Evolutionary conservation across 2,113 vertebrate genomes (phyloP).

Genomic region (Nerophis lumbriciformis): DNA sequence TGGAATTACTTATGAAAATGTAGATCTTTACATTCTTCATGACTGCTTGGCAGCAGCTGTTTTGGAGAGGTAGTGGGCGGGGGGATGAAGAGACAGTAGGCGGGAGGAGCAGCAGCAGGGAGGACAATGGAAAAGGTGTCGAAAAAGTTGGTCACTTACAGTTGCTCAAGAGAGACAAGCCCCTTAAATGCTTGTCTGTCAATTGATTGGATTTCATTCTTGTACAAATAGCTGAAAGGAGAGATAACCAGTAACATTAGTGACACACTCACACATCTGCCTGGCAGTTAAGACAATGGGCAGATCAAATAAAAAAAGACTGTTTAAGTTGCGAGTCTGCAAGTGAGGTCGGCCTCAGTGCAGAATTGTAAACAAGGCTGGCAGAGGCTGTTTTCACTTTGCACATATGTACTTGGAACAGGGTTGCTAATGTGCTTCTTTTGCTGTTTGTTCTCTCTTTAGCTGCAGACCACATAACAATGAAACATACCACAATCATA

Average conservation of each 20-base stretch:
- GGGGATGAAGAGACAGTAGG: slow-evolving; percentile 18
- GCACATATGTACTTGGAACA: background rate
- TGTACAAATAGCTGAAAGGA: slow-evolving; percentile 99
- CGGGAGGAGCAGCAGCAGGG: slow-evolving; percentile 50
- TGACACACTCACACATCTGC: slow-evolving; percentile 65
- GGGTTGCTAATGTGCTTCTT: background rate
- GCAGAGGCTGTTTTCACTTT: background rate
- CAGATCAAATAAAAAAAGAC: background rate
- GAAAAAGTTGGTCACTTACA: slow-evolving; percentile 87
- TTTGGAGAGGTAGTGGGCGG: background rate
- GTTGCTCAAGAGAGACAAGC: slow-evolving; percentile 99
- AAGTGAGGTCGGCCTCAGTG: background rate
- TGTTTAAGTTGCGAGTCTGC: background rate
- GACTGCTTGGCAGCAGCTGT: background rate
- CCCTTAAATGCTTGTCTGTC: slow-evolving; percentile 99
- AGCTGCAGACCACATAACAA: background rate
- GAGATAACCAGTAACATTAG: slow-evolving; percentile 89
- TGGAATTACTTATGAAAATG: slow-evolving; percentile 12
- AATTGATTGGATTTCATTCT: slow-evolving; percentile 99
- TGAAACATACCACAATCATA: background rate
- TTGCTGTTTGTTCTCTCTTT: background rate
- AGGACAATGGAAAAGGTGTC: slow-evolving; percentile 42
- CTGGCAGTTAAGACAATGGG: slow-evolving; percentile 16
- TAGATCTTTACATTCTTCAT: slow-evolving; percentile 1
- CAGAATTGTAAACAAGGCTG: background rate